Evolutionary conservation across 2,888 invertebrate species (phyloP).

Genomic region (Synergus itoensis): DNA sequence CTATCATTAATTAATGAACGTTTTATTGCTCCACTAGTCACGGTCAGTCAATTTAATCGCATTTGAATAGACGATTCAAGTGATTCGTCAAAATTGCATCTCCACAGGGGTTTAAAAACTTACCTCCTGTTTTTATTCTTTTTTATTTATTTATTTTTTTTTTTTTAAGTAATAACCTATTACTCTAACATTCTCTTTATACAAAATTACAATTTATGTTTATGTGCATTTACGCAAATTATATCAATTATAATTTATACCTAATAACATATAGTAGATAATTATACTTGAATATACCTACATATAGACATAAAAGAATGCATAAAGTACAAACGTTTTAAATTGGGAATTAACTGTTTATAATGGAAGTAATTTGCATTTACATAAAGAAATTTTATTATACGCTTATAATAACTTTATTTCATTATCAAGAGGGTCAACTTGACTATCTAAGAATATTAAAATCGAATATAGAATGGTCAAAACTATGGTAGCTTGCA

Average conservation of each 20-base stretch:
- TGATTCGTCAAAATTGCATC: background rate
- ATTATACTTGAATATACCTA: no score
- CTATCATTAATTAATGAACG: background rate
- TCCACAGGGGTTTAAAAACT: background rate
- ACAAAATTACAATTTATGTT: background rate
- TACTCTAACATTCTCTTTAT: no score
- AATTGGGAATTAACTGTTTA: background rate
- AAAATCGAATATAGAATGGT: no score
- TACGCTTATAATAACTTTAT: background rate
- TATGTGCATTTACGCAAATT: background rate
- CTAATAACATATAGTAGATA: no score
- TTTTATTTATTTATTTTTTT: background rate
- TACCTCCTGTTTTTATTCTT: background rate
- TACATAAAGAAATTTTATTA: background rate
- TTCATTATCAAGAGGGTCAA: background rate
- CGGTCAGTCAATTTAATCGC: background rate
- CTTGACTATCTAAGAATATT: no score
- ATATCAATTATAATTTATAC: background rate
- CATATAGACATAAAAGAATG: background rate
- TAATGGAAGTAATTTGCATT: background rate
- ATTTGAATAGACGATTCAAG: background rate
- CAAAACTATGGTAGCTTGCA: no score
- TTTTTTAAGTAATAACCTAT: background rate
- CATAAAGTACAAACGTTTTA: background rate
- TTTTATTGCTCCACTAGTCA: background rate